Conservation (phyloP, 1,140 invertebrate genomes). For the Brachionus plicatilis region DNA sequence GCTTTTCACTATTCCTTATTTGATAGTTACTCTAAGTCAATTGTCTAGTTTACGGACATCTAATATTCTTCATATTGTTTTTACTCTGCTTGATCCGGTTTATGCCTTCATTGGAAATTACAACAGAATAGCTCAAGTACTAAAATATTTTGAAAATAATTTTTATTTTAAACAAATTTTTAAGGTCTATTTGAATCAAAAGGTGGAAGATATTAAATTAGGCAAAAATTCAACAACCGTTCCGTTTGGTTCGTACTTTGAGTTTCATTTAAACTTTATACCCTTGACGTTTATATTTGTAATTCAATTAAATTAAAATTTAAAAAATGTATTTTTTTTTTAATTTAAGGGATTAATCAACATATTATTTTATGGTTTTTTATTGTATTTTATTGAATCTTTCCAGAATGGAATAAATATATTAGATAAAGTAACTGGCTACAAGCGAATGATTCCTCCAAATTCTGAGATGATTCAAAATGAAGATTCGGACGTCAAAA, state of each 20-base stretch:
- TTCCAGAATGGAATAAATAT: neutral
- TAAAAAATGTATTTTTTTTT: neutral
- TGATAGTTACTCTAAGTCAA: neutral
- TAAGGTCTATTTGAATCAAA: neutral
- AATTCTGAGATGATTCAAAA: neutral
- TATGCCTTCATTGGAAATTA: constrained; percentile 18
- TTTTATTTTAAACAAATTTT: neutral
- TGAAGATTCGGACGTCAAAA: neutral
- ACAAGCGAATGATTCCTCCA: neutral
- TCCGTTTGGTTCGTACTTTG: constrained; percentile 25
- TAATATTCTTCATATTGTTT: constrained; percentile 1
- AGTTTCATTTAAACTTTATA: neutral
- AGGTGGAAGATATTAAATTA: neutral
- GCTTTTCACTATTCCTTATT: constrained; percentile 20
- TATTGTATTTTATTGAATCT: neutral
- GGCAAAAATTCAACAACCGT: neutral
- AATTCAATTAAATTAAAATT: neutral
- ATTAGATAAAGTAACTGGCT: neutral
- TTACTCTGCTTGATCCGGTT: neutral
- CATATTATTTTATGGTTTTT: neutral
- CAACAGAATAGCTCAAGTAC: neutral
- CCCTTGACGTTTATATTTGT: constrained; percentile 25
- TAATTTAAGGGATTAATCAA: neutral
- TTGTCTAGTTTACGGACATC: neutral
- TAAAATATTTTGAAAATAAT: neutral